Base-by-base conservation (phyloP, 2,888 invertebrate genomes). In the Himalopsyche anomala region DNA sequence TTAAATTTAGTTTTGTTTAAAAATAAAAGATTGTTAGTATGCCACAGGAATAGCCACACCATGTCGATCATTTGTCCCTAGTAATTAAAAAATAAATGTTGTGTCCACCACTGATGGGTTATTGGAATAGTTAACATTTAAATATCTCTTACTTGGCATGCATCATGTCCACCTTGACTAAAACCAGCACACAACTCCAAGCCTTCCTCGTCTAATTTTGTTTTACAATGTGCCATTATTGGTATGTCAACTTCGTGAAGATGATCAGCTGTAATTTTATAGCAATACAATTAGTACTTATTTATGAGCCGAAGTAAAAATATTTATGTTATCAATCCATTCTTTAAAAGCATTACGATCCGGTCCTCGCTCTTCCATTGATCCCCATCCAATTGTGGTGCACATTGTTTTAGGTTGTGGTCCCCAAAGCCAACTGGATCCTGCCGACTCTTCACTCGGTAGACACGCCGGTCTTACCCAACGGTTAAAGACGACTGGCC, bases 351-450 rank as follows among this genome's bases (percentile, higher is more conserved):
- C 92, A 95, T 95, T 92, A 97, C 97, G 96, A 91, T 96, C 96
- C 5, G 95, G 94, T 83, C 97, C 97, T 90, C 95, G 95, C 91
- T 97, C 97, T 0, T 92, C 90, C 0, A 95, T 94, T 1, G 97
- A 96, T 83, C 98, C 98, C 98, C 98, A 98, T 17, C 98, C 97
- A 12, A 96, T 95, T 3, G 96, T 95, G 0, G 95, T 95, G 90
- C 97, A 97, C 1, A 94, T 90, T 0, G 95, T 95, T 6, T 95
- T 94, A n/a, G 95, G 92, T 38, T 91, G 89, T 6, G 97, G 97
- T 40, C 94, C 95, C 92, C 92, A 93, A 82, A 94, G 90, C 94
- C 95, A 96, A 89, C 94, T 93, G 4, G 92, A 89, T 0, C 95
- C 95, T 54, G 93, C 93, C 2, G 92, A 91, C 12, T 93, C 93